Evolutionary conservation across 2,888 invertebrate species (phyloP).

Genomic region (Brachylomia viminalis): DNA sequence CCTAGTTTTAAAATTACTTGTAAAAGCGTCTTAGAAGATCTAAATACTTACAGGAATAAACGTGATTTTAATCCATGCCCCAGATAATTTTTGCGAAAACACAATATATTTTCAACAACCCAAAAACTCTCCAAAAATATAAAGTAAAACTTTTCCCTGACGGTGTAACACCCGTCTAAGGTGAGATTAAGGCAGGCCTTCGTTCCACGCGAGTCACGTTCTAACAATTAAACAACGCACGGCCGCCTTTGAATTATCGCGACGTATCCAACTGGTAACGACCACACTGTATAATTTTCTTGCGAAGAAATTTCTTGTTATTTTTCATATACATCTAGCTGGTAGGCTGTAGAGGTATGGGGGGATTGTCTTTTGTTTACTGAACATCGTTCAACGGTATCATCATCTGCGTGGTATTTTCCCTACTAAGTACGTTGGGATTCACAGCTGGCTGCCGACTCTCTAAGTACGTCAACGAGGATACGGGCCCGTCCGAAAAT

Average conservation of each 20-base stretch:
- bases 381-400: background rate
- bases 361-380: conserved; percentile 9
- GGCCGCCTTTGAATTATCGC: conserved; percentile 61
- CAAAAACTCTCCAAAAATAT: background rate
- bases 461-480: no score
- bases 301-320: conserved; percentile 21
- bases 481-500: no score
- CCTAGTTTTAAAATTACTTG: no score
- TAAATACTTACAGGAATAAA: no score
- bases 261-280: conserved; percentile 9
- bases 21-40: no score
- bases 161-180: conserved; percentile 20
- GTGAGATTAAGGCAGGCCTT: conserved; percentile 42
- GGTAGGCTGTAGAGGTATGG: background rate
- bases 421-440: background rate
- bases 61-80: no score
- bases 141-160: background rate
- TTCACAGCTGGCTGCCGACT: no score
- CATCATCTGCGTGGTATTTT: background rate
- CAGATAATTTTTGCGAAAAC: no score
- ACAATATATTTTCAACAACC: background rate
- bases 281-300: conserved; percentile 23
- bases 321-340: conserved; percentile 13
- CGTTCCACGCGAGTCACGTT: conserved; percentile 68
- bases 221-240: conserved; percentile 70